A percentile compares a stretch with the other conserved stretches of the same genome.
phyloP scores from a whole-genome alignment of 2,888 invertebrate species.

The Digitonthophagus gazella region DNA sequence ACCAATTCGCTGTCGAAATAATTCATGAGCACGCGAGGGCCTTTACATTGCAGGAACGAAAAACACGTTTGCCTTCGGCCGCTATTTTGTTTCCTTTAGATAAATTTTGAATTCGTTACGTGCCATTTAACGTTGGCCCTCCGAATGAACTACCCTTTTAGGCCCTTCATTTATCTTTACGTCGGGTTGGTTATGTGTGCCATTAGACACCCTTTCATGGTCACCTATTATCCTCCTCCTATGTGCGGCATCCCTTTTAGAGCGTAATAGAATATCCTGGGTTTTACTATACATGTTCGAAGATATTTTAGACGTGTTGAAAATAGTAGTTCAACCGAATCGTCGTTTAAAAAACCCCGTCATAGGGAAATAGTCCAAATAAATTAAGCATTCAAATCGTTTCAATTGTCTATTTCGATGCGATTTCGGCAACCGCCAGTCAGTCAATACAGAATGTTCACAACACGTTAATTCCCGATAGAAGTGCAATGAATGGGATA shows the following conservation, averaged over 20 bases:
- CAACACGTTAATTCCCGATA: slow-evolving; percentile 14
- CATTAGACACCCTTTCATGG: neutral
- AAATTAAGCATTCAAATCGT: neutral
- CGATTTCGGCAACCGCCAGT: slow-evolving; percentile 3
- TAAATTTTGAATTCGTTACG: neutral
- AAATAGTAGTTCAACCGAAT: neutral
- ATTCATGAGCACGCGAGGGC: neutral
- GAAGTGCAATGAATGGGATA: slow-evolving; percentile 5
- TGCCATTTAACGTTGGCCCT: neutral
- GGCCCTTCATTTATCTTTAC: neutral
- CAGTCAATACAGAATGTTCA: slow-evolving; percentile 10
- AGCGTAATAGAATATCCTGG: neutral
- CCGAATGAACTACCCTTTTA: neutral
- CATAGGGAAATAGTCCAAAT: neutral
- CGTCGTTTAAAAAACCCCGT: neutral
- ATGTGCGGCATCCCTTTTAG: neutral
- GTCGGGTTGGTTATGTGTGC: neutral
- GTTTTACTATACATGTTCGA: neutral
- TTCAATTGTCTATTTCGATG: neutral
- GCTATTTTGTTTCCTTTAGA: neutral
- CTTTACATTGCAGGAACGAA: neutral
- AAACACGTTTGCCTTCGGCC: neutral
- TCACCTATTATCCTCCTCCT: neutral
- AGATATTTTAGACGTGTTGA: neutral
- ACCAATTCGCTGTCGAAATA: neutral